Conservation (phyloP, 1,140 invertebrate genomes). For the Procambarus clarkii region DNA sequence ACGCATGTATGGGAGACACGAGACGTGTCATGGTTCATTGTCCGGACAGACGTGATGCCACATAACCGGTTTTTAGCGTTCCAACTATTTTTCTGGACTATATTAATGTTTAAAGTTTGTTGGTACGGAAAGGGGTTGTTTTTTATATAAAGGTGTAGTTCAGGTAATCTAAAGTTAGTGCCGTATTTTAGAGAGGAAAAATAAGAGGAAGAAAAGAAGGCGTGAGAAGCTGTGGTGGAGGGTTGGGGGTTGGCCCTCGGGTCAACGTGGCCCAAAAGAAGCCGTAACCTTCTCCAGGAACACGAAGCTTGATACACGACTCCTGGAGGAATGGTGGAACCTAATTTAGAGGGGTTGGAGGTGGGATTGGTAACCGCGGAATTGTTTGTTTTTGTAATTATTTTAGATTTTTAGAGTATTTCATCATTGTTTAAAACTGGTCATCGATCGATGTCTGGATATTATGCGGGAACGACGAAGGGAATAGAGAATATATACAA, state of each 20-base stretch:
- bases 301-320: slow-evolving; percentile 4
- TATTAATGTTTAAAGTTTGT: too few species aligned
- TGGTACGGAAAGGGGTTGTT: too few species aligned
- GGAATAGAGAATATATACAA: too few species aligned
- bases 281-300: slow-evolving; percentile 7
- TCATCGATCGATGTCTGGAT: too few species aligned
- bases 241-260: neutral
- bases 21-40: neutral
- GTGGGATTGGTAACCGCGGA: too few species aligned
- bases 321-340: neutral
- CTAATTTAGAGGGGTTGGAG: neutral
- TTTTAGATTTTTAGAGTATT: too few species aligned
- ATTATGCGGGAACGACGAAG: too few species aligned
- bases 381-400: too few species aligned
- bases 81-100: neutral
- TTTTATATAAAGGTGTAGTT: neutral
- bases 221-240: neutral
- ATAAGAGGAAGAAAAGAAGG: neutral
- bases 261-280: slow-evolving; percentile 1
- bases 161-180: neutral
- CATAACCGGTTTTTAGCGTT: neutral
- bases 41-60: neutral
- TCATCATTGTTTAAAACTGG: too few species aligned
- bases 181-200: neutral
- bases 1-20: neutral